Evolutionary conservation across 2,888 invertebrate genomes (phyloP).

Genomic region (Itoplectis maculator): DNA sequence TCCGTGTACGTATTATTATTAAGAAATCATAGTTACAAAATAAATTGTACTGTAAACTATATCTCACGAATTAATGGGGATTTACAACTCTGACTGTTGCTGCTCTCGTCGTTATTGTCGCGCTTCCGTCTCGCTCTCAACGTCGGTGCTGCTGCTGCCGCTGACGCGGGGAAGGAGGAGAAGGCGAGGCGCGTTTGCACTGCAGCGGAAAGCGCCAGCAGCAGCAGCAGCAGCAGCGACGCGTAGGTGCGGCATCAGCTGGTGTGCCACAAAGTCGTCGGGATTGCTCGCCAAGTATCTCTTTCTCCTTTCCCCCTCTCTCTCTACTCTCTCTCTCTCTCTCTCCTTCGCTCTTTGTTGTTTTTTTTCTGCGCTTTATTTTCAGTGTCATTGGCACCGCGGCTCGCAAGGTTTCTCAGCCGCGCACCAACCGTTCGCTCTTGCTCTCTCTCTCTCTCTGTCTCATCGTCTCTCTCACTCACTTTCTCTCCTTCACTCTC

Average conservation of each 20-base stretch:
- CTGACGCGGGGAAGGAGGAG: neutral
- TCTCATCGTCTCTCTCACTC: conserved; percentile 29
- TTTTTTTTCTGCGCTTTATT: conserved; percentile 42
- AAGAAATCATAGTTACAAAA: too few species aligned
- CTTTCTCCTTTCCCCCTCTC: conserved; percentile 26
- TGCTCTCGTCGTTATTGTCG: too few species aligned
- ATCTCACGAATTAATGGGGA: too few species aligned
- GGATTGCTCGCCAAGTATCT: conserved; percentile 39
- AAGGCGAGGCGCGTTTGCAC: conserved; percentile 9
- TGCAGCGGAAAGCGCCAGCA: conserved; percentile 15
- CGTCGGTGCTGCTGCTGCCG: conserved; percentile 16
- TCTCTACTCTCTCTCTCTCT: conserved; percentile 29
- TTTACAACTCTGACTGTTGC: too few species aligned
- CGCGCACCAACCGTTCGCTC: neutral
- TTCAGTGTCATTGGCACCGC: conserved; percentile 68
- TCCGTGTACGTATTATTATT: too few species aligned
- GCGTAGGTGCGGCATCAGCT: conserved; percentile 51
- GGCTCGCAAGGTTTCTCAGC: conserved; percentile 45
- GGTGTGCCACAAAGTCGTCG: conserved; percentile 37
- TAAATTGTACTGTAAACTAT: too few species aligned
- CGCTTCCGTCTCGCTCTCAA: too few species aligned
- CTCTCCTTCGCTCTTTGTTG: conserved; percentile 33
- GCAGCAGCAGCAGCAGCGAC: too few species aligned
- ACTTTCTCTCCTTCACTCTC: conserved; percentile 12
- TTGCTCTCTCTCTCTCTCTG: conserved; percentile 1